Base-by-base conservation (phyloP, 2,113 vertebrate genomes). In the Cariama cristata region DNA sequence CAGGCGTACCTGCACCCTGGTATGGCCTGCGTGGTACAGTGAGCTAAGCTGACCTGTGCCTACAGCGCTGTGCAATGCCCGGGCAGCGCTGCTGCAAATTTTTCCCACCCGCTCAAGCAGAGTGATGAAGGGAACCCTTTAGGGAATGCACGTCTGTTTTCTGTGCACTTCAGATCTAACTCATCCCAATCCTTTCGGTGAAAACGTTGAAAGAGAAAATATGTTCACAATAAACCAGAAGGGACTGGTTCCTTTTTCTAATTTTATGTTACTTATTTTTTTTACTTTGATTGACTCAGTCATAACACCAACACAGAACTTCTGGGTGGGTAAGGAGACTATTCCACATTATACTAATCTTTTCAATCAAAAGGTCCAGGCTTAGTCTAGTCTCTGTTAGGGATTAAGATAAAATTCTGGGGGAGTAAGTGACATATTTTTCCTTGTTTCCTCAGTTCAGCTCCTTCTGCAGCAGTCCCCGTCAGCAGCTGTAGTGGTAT, bases 1-100 rank as follows among this genome's bases (percentile, higher is more conserved):
- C 27, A 56, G 53, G 38, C 1, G 0, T 13, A 12, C 21, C 9
- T 7, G 0, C 27, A 17, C 9, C 18, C 45, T 58, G 2, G 2
- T n/a, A 33, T 1, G 11, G 42, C 15, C 44, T n/a, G 49, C 3
- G 3, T 20, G 42, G 30, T 17, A 28, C 44, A 35, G 33, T 2
- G 35, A 33, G 44, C 66, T 44, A 21, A 19, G 20, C 44, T 35
- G 60, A 27, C 20, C 60, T 38, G 22, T 35, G 60, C 49, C 55
- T 27, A 23, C 66, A 49, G 67, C 2, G 4, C 44, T 44, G 42
- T 9, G 50, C 14, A 42, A 21, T n/a, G 20, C 52, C 27, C 2
- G 1, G 40, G 28, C 33, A 79, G 26, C 49, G 9, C 47, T 38
- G 26, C 33, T n/a, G 45, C 8, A 40, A 38, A 9, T 13, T 45